phyloP scores from a whole-genome alignment of 2,113 vertebrate genomes.

The Dipodomys ordii region DNA sequence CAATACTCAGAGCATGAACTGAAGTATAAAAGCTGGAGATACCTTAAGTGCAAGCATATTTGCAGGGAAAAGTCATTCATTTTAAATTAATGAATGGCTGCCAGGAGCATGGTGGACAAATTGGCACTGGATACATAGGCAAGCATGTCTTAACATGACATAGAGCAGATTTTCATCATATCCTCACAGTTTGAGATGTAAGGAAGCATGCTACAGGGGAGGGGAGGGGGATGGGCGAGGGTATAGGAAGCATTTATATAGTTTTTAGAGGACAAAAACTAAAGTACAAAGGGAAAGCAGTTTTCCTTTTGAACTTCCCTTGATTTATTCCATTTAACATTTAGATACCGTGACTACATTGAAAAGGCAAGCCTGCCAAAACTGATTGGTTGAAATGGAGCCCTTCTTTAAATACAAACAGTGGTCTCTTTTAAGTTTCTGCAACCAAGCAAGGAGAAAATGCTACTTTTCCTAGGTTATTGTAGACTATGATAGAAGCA shows the following conservation, averaged over 20 bases:
- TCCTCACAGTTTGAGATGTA: not conserved
- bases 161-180: conserved; percentile 11
- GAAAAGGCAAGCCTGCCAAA: conserved; percentile 60
- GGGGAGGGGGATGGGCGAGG: too few relatives aligned
- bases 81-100: not conserved
- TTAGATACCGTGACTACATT: conserved; percentile 62
- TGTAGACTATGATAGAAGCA: conserved; percentile 56
- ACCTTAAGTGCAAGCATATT: not conserved
- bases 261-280: not conserved
- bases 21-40: not conserved
- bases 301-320: not conserved
- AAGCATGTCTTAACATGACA: conserved; percentile 12
- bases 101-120: not conserved
- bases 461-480: conserved; percentile 45
- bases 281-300: not conserved
- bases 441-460: not conserved
- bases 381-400: conserved; percentile 60
- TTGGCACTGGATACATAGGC: not conserved
- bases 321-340: conserved; percentile 53
- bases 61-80: conserved; percentile 26
- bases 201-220: not conserved
- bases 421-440: conserved; percentile 46
- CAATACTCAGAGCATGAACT: not conserved
- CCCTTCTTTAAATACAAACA: conserved; percentile 53
- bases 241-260: not conserved